phyloP scores from a whole-genome alignment of 2,113 vertebrate species.

The Cochlearius cochlearius region DNA sequence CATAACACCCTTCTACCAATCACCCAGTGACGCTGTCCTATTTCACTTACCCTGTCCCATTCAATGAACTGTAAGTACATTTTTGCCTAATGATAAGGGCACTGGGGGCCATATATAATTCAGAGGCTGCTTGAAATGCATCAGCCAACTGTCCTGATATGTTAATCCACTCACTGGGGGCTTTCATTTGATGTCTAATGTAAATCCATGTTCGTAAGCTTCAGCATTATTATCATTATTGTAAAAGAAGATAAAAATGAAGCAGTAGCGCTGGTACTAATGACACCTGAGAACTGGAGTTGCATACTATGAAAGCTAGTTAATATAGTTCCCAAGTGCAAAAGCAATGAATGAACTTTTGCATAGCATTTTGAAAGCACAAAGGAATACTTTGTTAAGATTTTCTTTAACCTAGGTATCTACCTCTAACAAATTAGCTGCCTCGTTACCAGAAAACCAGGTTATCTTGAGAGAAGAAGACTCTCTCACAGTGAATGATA shows the following conservation, averaged over 20 bases:
- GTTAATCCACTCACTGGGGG: constrained; percentile 35
- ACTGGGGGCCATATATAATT: constrained; percentile 60
- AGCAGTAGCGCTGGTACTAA: not conserved
- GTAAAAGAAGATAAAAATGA: constrained; percentile 20
- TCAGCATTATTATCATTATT: constrained; percentile 24
- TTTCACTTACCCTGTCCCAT: constrained; percentile 43
- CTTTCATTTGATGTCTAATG: constrained; percentile 39
- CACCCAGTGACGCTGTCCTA: not conserved
- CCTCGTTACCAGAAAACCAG: not conserved
- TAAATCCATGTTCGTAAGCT: constrained; percentile 40
- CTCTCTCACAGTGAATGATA: not conserved
- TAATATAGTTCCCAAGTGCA: not conserved
- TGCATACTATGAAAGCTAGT: not conserved
- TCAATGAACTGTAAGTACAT: constrained; percentile 55
- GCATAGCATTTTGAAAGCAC: not conserved
- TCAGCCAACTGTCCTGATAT: constrained; percentile 40
- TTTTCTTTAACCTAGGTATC: not conserved
- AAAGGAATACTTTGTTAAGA: not conserved
- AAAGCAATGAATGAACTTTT: not conserved
- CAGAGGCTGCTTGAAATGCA: constrained; percentile 56
- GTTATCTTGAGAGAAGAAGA: not conserved
- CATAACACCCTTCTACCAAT: constrained; percentile 36
- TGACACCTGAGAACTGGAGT: not conserved
- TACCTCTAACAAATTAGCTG: not conserved
- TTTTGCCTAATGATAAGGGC: constrained; percentile 43